Evolutionary conservation across 2,797 vertebrate species (phyloP).

Genomic region (Fundulus diaphanus): DNA sequence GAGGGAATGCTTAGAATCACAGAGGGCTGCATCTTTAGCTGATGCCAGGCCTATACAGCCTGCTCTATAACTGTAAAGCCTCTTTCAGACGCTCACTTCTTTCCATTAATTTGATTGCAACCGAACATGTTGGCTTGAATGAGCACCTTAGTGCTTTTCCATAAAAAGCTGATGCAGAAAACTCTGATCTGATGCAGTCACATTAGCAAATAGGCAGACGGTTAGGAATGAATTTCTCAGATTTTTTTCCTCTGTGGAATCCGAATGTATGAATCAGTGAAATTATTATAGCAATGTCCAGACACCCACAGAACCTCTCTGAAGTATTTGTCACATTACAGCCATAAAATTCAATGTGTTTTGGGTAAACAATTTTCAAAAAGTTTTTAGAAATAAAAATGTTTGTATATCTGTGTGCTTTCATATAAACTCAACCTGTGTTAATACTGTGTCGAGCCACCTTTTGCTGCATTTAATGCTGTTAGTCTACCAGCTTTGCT

Average conservation of each 20-base stretch:
- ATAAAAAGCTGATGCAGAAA: neutral
- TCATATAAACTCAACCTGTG: neutral
- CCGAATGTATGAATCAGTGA: neutral
- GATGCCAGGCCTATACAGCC: neutral
- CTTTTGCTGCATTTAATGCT: neutral
- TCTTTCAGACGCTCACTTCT: neutral
- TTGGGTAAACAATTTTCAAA: neutral
- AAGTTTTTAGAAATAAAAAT: neutral
- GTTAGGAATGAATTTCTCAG: neutral
- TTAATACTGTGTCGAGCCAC: neutral
- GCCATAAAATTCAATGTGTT: neutral
- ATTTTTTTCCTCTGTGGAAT: neutral
- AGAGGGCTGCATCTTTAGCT: neutral
- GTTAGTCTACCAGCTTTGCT: neutral
- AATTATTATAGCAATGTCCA: neutral
- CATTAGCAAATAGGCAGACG: slow-evolving; percentile 4
- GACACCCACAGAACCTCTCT: neutral
- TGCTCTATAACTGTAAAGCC: slow-evolving; percentile 1
- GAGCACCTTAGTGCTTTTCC: neutral
- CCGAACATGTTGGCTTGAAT: slow-evolving; percentile 1
- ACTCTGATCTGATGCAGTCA: neutral
- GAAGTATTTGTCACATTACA: neutral
- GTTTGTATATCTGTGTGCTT: neutral
- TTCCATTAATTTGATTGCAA: slow-evolving; percentile 9
- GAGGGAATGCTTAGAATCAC: neutral